Evolutionary conservation across 2,113 vertebrate genomes (phyloP), one percentile per base, ranked within the genome.

Genomic region (Nothocercus julius): DNA sequence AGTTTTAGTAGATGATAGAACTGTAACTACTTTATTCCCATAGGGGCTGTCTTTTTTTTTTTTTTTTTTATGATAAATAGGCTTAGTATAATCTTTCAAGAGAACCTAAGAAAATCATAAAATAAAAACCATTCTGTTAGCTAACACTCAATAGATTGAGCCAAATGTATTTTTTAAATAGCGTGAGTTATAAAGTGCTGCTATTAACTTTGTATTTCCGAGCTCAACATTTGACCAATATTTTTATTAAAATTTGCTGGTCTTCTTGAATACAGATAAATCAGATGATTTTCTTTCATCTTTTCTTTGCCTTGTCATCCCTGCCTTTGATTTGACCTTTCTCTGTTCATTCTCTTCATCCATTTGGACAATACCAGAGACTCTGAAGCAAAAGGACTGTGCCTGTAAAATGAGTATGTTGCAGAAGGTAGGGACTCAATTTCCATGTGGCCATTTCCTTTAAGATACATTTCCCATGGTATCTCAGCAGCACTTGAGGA

Each of bases 1-100:
- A 94, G 80, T 69, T 86, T 94, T 76, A 81, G 58, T 82, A 85
- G 87, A 74, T 89, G 89, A 85, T 83, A 90, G 87, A 66, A 94
- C 87, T 92, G 25, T 72, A 75, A 92, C 80, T 91, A 72, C 42
- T 92, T 45, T 91, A 92, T 95, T 92, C 89, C 89, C 91, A 79
- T 72, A 78, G 87, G 91, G 90, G 21, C 82, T 91, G 95, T 91
- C 87, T 89, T 80, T 89, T 76, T 76, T 78, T 93, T 89, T 80
- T 89, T 76, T 76, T 78, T 93, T 87, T 95, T 78, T 92, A 85
- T 82, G 67, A 89, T 88, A 95, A 91, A 94, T 92, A 82, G 82
- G 94, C 34, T 85, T 93, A 66, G 67, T 94, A 67, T 75, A 79
- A 53, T 80, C 87, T 93, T 96, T 42, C 59, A 92, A 87, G 81